Evolutionary conservation across 2,888 invertebrate genomes (phyloP), one percentile per base, ranked within the genome.

Genomic region (Diadegma fenestrale): DNA sequence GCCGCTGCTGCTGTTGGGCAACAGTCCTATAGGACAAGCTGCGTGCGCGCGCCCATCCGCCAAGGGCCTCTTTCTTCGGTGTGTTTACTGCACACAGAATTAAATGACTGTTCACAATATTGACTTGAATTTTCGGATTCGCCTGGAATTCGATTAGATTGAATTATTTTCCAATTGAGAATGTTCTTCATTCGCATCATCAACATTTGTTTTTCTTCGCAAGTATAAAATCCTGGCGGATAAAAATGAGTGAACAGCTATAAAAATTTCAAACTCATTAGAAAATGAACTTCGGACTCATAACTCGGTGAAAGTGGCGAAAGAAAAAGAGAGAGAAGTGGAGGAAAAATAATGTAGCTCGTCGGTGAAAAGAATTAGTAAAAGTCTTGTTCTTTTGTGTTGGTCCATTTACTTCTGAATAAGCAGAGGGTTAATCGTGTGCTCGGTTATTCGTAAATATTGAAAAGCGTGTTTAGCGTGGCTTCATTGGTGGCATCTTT

Each of bases 371-470:
- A 26, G 63, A 69, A 71, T 71, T 79, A 72, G 33, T 33, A 51
- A 51, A 80, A 61, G 61, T 64, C 33, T n/a, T 30, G n/a, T 68
- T 12, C 64, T 63, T 77, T 54, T 68, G 14, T 14, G 33, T 45
- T 64, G 37, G 81, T 81, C 75, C 75, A 68, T 73, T 75, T 64
- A 77, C 45, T 71, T 85, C 37, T 33, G 79, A 22, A 54, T 73
- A 73, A 80, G 48, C 58, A 51, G 58, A 58, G 80, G 87, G 88
- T 90, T 89, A 90, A 90, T 90, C 90, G 90, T 87, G 82, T 87
- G 82, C 86, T 87, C 86, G 87, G 90, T 90, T 90, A 89, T 90
- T 89, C 89, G 89, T 89, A 90, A 90, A 90, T 90, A 90, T 90
- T 90, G 90, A 89, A 89, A 90, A 90, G 87, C 88, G 80, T 69